Conservation (phyloP, 2,888 invertebrate species). For the Agrypnus murinus region DNA sequence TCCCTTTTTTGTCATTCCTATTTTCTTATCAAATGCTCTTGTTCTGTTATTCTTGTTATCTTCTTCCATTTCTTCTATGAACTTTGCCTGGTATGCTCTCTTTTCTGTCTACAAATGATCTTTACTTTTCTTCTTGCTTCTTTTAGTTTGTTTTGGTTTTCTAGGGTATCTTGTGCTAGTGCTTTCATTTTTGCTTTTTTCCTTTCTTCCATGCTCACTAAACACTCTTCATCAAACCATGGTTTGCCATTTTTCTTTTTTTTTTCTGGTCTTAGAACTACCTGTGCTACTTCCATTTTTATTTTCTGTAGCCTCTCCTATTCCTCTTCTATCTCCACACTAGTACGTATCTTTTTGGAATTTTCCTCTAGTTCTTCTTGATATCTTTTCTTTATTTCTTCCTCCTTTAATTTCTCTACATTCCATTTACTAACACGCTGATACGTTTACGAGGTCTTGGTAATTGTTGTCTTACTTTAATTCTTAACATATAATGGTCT, state of each 20-base stretch:
- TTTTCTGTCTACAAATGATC: slow-evolving; percentile 2
- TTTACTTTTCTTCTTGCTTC: slow-evolving; percentile 9
- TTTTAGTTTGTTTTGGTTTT: too few relatives aligned
- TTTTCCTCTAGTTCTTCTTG: not conserved
- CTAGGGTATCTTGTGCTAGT: not conserved
- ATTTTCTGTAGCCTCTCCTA: too few relatives aligned
- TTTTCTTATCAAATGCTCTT: slow-evolving; percentile 2
- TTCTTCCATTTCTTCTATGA: too few relatives aligned
- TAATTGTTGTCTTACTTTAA: too few relatives aligned
- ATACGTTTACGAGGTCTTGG: not conserved
- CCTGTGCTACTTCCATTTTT: too few relatives aligned
- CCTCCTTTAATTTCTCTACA: not conserved
- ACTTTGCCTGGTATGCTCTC: too few relatives aligned
- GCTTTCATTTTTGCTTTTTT: slow-evolving; percentile 8
- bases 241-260: not conserved
- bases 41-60: slow-evolving; percentile 5
- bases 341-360: too few relatives aligned
- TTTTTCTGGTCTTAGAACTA: too few relatives aligned
- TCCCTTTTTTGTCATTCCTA: too few relatives aligned
- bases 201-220: not conserved
- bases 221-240: not conserved
- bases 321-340: too few relatives aligned
- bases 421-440: not conserved
- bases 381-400: not conserved
- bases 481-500: not conserved